Base-by-base conservation (phyloP, 2,888 invertebrate genomes). In the Papilio gigon region DNA sequence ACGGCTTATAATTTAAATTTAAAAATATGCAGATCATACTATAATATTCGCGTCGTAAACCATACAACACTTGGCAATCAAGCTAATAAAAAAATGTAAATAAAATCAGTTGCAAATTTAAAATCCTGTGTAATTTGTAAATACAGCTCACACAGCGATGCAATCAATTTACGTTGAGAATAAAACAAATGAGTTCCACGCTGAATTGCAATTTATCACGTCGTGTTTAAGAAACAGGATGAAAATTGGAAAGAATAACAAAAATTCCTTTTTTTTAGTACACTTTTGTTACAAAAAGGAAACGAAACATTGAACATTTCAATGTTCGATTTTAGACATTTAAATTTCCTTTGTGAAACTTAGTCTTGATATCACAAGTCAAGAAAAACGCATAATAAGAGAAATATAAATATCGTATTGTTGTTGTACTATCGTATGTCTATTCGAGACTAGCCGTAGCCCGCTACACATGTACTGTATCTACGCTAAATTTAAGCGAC, bases 181-280 rank as follows among this genome's bases (percentile, higher is more conserved):
- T 14, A 56, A 56, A 56, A 56, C 53, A 30, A 56, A 56, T 56
- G 53, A 56, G 30, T 56, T 56, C 30, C 53, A 17, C 53, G 17
- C 53, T 27, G n/a, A 17, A 17, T 30, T 30, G 27, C 53, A 56
- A 50, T 56, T 56, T 56, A 56, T 56, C 53, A 56, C 53, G 2
- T 2, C 53, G 8, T 56, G 53, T 25, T 53, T 53, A 56, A 56
- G 30, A 17, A 56, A 56, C 30, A 30, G 30, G 30, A 56, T 17
- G 17, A 30, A 30, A 27, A 53, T 53, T 9, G 17, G n/a, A 56
- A 56, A 30, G 30, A n/a, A 56, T 30, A n/a, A 56, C 17, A 30
- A 56, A 30, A 30, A 17, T 9, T 27, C 27, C 9, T 53, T 27
- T 6, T 56, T 30, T 30, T 56, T 56, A 17, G 9, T 17, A 17